Percentiles rank a stretch among this genome's conserved stretches.
These are phyloP conservation scores for Columba janthina DNA, from an alignment of 2,113 vertebrate species.

Conservation along the genomic window DNA sequence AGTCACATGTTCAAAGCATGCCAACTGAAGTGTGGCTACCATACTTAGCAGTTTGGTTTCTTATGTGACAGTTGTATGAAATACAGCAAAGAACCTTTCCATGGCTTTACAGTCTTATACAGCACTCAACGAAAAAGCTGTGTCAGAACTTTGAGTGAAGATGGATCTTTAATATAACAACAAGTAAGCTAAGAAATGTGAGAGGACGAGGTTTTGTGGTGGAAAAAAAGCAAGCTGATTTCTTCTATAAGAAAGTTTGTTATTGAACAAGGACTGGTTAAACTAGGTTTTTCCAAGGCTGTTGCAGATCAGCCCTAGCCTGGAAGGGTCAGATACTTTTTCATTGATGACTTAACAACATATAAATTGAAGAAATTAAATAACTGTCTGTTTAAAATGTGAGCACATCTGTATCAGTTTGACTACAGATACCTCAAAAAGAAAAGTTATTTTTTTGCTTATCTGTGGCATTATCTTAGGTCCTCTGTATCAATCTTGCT, in stretches of 20 bases:
- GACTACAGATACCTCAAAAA: background rate
- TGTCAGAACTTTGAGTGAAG: background rate
- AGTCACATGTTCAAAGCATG: constrained; percentile 55
- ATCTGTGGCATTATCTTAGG: background rate
- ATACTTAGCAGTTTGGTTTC: constrained; percentile 38
- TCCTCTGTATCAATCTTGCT: background rate
- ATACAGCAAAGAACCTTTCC: constrained; percentile 2
- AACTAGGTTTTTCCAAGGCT: background rate
- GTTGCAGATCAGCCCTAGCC: background rate
- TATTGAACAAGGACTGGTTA: background rate
- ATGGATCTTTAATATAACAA: background rate
- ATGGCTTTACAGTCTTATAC: background rate
- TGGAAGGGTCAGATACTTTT: background rate
- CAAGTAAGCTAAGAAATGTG: background rate
- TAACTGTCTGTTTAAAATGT: background rate
- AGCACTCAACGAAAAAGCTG: constrained; percentile 9
- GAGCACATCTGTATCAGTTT: background rate
- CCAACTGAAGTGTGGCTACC: constrained; percentile 42
- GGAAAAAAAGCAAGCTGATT: background rate
- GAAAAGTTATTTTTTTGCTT: background rate
- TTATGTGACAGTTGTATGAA: constrained; percentile 36
- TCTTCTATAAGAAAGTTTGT: background rate
- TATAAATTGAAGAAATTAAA: background rate
- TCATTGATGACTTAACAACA: background rate
- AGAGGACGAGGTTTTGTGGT: background rate